A percentile compares a stretch with the other conserved stretches of the same genome.
These are phyloP conservation scores for Epistrophella euchroma DNA, from an alignment of 2,888 invertebrate genomes.

Conservation along the genomic window DNA sequence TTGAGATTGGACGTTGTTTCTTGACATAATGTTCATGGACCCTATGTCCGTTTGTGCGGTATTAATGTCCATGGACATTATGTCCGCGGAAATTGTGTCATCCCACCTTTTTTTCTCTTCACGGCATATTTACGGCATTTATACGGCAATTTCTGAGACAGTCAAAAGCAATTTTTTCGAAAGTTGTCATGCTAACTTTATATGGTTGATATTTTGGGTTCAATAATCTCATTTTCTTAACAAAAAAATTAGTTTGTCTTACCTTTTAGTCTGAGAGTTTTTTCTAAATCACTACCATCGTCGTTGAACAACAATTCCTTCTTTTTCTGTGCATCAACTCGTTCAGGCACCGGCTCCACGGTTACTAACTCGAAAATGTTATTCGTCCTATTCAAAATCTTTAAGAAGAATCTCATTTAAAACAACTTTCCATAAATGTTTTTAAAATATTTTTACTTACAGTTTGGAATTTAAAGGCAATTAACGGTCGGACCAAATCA, in stretches of 20 bases:
- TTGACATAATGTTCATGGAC: too few species aligned
- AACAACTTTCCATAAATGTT: slow-evolving; percentile 7
- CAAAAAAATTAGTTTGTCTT: slow-evolving; percentile 54
- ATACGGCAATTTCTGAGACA: too few species aligned
- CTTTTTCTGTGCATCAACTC: slow-evolving; percentile 85
- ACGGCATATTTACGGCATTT: too few species aligned
- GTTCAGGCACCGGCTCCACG: slow-evolving; percentile 92
- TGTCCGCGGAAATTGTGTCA: too few species aligned
- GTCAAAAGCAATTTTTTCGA: too few species aligned
- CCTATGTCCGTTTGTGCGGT: too few species aligned
- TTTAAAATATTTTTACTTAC: slow-evolving; percentile 86
- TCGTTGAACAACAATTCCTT: slow-evolving; percentile 85
- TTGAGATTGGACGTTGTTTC: too few species aligned
- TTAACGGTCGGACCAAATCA: slow-evolving; percentile 94
- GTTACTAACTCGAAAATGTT: slow-evolving; percentile 98
- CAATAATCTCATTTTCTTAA: neutral
- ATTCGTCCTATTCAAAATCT: slow-evolving; percentile 97
- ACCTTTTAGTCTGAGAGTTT: slow-evolving; percentile 92
- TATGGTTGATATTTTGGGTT: neutral
- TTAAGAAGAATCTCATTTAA: slow-evolving; percentile 69
- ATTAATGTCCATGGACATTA: too few species aligned
- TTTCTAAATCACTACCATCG: slow-evolving; percentile 89
- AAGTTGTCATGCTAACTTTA: too few species aligned
- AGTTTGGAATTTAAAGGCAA: slow-evolving; percentile 97
- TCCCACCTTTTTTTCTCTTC: too few species aligned